Evolutionary conservation across 2,888 invertebrate species (phyloP), one percentile per base, ranked within the genome.

Genomic region (Seira sanloemensis): DNA sequence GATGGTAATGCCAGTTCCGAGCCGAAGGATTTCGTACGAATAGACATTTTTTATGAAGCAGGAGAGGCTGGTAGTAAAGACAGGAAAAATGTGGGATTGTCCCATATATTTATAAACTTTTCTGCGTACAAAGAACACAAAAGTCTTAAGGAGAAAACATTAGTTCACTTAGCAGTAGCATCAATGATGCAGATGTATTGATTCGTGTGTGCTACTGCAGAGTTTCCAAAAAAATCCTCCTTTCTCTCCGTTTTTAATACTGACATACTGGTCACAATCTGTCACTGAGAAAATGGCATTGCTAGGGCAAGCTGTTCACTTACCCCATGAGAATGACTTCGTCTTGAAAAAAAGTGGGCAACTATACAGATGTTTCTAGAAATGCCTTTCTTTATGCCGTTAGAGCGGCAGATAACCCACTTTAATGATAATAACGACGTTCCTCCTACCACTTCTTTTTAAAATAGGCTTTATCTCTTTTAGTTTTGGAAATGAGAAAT

Each of bases 101-200:
- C 75, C 66, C 81, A 76, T 72, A 66, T 67, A 76, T 76, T 81
- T 71, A 69, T 50, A 62, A 81, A 72, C 72, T 76, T 46, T 12
- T 75, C 16, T 23, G n/a, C 18, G 54, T 66, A 67, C 24, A 77
- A 68, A 77, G 37, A 37, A 37, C 37, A 37, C 4, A 37, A 37
- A 37, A 37, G 37, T 7, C 37, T 37, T 37, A 37, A 37, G 12
- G 37, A 4, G 37, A 37, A 37, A 37, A 37, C 37, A 37, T 37
- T 37, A 37, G 37, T 37, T 37, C 12, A n/a, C 12, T 37, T 37
- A 68, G 54, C 18, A 24, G 58, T 68, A 23, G 25, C 77, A 18
- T 78, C 83, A 83, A 78, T 83, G 83, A 83, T 83, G 77, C 83
- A 83, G 83, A 83, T 83, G 78, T 83, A 83, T 83, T 83, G 83